These are phyloP conservation scores for Bombus cullumanus DNA, from an alignment of 1,140 invertebrate species.

Conservation along the genomic window DNA sequence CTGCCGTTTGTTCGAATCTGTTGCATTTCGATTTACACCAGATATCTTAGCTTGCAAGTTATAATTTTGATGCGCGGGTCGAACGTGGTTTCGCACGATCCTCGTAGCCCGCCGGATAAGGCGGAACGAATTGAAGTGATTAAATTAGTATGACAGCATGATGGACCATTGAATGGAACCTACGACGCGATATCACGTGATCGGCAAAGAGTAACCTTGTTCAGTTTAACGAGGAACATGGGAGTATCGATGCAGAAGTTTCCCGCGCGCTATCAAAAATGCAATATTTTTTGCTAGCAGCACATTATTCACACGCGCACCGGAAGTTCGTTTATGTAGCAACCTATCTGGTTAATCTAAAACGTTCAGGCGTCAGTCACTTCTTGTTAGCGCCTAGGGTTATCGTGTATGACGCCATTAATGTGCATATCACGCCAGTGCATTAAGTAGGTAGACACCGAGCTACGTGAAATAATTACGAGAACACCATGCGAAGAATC, in stretches of 20 bases:
- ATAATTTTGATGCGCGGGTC: background rate
- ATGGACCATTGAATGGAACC: background rate
- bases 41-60: background rate
- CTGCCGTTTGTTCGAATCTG: background rate
- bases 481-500: conserved; percentile 14
- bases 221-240: background rate
- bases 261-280: background rate
- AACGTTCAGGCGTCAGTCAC: conserved; percentile 69
- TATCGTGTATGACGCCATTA: conserved; percentile 71
- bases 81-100: background rate
- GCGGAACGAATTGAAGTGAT: background rate
- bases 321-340: conserved; percentile 58
- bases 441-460: conserved; percentile 68
- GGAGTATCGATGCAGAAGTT: conserved; percentile 10
- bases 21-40: background rate
- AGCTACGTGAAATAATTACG: conserved; percentile 66
- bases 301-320: conserved; percentile 39
- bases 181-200: background rate
- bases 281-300: background rate
- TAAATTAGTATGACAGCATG: background rate
- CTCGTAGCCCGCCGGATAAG: background rate
- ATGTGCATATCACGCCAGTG: conserved; percentile 63
- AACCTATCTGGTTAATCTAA: conserved; percentile 74
- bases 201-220: background rate
- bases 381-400: conserved; percentile 75